Percentiles rank a stretch among this genome's conserved stretches.
phyloP scores from a whole-genome alignment of 2,113 vertebrate genomes.

The Tenrec ecaudatus region DNA sequence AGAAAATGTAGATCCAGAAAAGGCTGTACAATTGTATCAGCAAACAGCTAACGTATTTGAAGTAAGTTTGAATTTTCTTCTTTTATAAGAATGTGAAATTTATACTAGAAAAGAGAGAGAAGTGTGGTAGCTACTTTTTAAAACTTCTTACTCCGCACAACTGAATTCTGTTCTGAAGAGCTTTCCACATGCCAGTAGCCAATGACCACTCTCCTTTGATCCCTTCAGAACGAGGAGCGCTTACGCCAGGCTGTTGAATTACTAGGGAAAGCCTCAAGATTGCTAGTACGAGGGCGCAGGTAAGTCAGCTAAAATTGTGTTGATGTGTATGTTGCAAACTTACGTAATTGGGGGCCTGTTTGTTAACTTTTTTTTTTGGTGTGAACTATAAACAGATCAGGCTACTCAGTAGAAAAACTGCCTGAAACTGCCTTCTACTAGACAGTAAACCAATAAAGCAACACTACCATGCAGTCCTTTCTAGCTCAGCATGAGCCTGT shows the following conservation, averaged over 20 bases:
- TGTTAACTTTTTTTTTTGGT: background rate
- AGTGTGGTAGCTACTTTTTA: background rate
- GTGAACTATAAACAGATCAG: background rate
- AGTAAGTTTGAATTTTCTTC: constrained; percentile 84
- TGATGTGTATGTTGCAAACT: background rate
- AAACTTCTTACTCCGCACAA: background rate
- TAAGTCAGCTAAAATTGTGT: constrained; percentile 66
- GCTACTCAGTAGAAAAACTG: background rate
- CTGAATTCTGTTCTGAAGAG: background rate
- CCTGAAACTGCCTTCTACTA: background rate
- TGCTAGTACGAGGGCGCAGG: constrained; percentile 96
- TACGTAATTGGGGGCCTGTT: background rate
- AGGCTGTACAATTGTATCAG: constrained; percentile 97
- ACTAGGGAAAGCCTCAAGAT: constrained; percentile 95
- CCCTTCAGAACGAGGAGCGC: constrained; percentile 95
- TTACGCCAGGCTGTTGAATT: constrained; percentile 96
- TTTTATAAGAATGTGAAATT: background rate
- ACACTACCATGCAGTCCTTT: background rate
- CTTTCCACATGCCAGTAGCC: background rate
- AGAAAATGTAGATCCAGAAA: constrained; percentile 95
- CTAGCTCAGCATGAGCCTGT: background rate
- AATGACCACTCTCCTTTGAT: constrained; percentile 39
- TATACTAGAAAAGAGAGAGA: background rate
- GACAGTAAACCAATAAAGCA: background rate
- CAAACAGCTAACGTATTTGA: constrained; percentile 98